Evolutionary conservation across 1,140 invertebrate species (phyloP), one percentile per base, ranked within the genome.

Genomic region (Danaus plexippus): DNA sequence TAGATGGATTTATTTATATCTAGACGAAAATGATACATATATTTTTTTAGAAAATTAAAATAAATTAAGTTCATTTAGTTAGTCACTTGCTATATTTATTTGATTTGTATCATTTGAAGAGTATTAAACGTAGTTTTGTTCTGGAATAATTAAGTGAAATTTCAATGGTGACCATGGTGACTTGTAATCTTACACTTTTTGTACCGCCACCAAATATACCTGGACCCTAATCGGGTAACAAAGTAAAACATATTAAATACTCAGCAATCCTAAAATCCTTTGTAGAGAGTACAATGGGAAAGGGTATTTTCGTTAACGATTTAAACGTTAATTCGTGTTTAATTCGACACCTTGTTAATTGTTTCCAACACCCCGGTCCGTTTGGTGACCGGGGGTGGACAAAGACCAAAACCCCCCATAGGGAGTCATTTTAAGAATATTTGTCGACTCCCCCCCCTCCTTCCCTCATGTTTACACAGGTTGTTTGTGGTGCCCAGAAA

Each of bases 291-390:
- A 82, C 81, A 85, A 87, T 83, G 80, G 80, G 77, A 84, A 84
- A 85, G 78, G 80, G 79, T 82, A 72, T 80, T 80, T 80, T 85
- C 83, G 77, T 81, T 84, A 79, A 87, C 80, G 77, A 72, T 75
- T 73, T 61, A 70, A 79, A 73, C 80, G 79, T 80, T 87, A 87
- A 87, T 85, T 85, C 77, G 79, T 77, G 79, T 87, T 80, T 85
- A 85, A 87, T 87, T 87, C 84, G 83, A 87, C 83, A 87, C 83
- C 83, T 85, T 83, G 83, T 87, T 87, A 87, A 87, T 87, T 87
- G 83, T 86, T 86, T 84, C 70, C 79, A 73, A 84, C 77, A 76
- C 79, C 76, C 79, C 71, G 67, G 80, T 77, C 75, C 73, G 76
- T 82, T 80, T 85, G 80, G 78, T 81, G 78, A 81, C 82, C 82